Percentiles rank a stretch among this genome's conserved stretches.
These are phyloP conservation scores for Eristalis intricaria DNA, from an alignment of 2,888 invertebrate genomes.

Conservation along the genomic window DNA sequence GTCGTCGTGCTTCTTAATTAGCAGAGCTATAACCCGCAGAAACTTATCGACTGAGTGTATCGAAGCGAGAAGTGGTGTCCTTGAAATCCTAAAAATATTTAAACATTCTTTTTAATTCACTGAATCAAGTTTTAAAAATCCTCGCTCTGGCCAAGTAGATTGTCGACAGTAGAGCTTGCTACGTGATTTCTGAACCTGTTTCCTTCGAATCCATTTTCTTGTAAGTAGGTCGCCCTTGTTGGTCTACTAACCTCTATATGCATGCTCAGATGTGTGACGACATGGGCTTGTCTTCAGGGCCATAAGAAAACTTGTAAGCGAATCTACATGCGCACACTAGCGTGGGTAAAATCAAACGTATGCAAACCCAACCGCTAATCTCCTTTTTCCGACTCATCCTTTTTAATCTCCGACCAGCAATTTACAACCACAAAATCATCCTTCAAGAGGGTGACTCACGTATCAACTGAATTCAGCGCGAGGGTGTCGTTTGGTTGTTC, in stretches of 20 bases:
- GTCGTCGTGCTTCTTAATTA: no score
- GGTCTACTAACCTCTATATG: not conserved
- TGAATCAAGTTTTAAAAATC: no score
- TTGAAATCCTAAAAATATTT: no score
- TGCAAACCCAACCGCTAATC: constrained; percentile 11
- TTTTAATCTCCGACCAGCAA: constrained; percentile 34
- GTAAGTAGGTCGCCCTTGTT: not conserved
- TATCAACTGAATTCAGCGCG: not conserved
- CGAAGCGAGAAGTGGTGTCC: no score
- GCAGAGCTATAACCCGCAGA: no score
- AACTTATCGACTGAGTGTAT: no score
- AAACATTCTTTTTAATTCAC: no score
- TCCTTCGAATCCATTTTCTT: no score
- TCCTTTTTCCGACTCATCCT: not conserved
- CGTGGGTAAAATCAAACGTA: not conserved
- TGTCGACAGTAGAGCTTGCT: no score
- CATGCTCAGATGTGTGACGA: not conserved
- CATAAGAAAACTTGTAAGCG: not conserved
- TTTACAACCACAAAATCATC: constrained; percentile 46
- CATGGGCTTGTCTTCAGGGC: not conserved
- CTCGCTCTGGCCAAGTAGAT: no score
- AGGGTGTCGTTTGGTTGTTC: not conserved
- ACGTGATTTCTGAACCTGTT: no score
- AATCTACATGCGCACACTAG: not conserved
- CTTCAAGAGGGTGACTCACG: not conserved